Evolutionary conservation across 2,888 invertebrate species (phyloP).

Genomic region (Teleogryllus oceanicus): DNA sequence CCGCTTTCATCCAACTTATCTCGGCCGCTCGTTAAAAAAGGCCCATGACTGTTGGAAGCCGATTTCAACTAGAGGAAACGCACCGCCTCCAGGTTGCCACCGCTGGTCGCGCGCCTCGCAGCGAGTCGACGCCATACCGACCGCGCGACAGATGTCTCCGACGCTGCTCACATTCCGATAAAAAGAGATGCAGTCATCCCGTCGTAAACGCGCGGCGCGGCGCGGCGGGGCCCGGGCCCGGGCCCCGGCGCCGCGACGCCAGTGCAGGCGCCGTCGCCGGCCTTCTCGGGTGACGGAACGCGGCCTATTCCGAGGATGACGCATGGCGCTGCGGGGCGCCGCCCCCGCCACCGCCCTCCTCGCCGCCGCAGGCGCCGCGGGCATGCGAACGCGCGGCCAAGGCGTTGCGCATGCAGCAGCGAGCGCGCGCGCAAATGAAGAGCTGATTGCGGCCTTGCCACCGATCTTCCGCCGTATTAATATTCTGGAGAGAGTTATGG

Average conservation of each 20-base stretch:
- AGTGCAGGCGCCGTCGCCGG: not conserved
- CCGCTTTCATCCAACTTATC: too few species aligned
- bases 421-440: not conserved
- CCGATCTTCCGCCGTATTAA: not conserved
- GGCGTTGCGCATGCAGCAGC: not conserved
- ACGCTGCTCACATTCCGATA: too few species aligned
- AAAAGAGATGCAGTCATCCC: too few species aligned
- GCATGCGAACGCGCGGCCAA: not conserved
- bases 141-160: too few species aligned
- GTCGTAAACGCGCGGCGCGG: not conserved
- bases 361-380: not conserved
- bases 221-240: not conserved
- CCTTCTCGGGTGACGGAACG: not conserved
- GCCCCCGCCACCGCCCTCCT: not conserved
- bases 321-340: not conserved
- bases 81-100: too few species aligned
- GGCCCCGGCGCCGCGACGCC: not conserved
- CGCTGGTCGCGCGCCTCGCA: too few species aligned
- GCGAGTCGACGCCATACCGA: too few species aligned
- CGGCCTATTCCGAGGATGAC: not conserved
- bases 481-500: not conserved
- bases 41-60: too few species aligned
- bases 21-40: too few species aligned
- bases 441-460: constrained; percentile 1
- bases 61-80: too few species aligned